Evolutionary conservation across 2,888 invertebrate species (phyloP).

Genomic region (Syrista parreyssii): DNA sequence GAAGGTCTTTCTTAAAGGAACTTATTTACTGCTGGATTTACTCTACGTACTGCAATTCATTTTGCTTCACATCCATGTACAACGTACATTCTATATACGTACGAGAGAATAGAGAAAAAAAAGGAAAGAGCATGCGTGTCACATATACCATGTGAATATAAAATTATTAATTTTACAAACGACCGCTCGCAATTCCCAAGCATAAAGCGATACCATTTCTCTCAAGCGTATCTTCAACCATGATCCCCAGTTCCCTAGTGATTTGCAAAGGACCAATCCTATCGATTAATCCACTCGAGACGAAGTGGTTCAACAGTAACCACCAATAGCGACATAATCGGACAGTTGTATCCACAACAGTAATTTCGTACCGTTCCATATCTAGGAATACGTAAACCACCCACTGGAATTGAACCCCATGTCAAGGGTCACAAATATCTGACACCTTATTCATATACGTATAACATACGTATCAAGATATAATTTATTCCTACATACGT

Average conservation of each 20-base stretch:
- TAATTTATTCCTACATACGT: neutral
- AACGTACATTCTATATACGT: too few relatives aligned
- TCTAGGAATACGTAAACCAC: neutral
- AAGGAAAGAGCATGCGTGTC: neutral
- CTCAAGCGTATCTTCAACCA: neutral
- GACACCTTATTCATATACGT: neutral
- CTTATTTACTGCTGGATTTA: too few relatives aligned
- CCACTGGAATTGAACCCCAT: neutral
- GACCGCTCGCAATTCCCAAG: neutral
- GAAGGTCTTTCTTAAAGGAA: too few relatives aligned
- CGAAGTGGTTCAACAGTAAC: neutral
- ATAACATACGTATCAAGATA: neutral
- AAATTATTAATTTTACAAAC: neutral
- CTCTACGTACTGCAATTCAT: too few relatives aligned
- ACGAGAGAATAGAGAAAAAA: too few relatives aligned
- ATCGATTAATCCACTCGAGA: neutral
- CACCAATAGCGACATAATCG: neutral
- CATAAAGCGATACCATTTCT: neutral
- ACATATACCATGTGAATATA: too few relatives aligned
- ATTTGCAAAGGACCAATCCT: neutral
- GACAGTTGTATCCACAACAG: neutral
- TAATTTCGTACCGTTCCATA: neutral
- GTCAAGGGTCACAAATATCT: neutral
- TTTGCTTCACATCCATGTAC: too few relatives aligned
- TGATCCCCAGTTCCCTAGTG: neutral